Evolutionary conservation across 2,888 invertebrate genomes (phyloP), one percentile per base, ranked within the genome.

Genomic region (Acronicta leporina): DNA sequence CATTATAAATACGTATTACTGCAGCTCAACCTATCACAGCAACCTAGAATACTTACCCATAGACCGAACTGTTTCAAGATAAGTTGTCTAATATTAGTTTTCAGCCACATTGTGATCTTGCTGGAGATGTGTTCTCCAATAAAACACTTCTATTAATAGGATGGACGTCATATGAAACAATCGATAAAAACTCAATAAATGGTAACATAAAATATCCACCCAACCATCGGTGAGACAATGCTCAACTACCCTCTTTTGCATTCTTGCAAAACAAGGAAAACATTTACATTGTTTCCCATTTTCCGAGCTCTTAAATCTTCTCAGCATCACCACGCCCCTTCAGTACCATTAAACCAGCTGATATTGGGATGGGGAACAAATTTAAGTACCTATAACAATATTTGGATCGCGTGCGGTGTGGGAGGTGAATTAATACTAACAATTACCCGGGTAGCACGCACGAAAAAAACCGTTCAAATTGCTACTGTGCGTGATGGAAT

Each of bases 341-440:
- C 43, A 68, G 44, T 58, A 46, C 53, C 57, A 68, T 65, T 73
- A 76, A 50, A 57, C 47, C 58, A 62, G 54, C 57, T 67, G 75
- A 65, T 73, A 59, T 75, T 78, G 40, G 60, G 72, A 64, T 66
- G 48, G 55, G 48, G 63, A 77, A 69, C 69, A 74, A 69, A 76
- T 78, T 82, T 75, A 79, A 82, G 79, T 80, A 80, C 79, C 73
- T 75, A 69, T 84, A 84, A 86, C 84, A 83, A 83, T 82, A 85
- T 77, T 72, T 70, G 76, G 72, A 79, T 92, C 83, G 92, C 92
- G 92, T 92, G 92, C 73, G 70, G 75, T 80, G 83, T 87, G 82
- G 80, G 83, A 83, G 81, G 85, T 79, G 90, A 89, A 91, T 92
- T 91, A 92, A 92, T 92, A 91, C 91, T 86, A 86, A 92, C 92